phyloP scores from a whole-genome alignment of 2,797 vertebrate species.

The Thripadectes ignobilis region DNA sequence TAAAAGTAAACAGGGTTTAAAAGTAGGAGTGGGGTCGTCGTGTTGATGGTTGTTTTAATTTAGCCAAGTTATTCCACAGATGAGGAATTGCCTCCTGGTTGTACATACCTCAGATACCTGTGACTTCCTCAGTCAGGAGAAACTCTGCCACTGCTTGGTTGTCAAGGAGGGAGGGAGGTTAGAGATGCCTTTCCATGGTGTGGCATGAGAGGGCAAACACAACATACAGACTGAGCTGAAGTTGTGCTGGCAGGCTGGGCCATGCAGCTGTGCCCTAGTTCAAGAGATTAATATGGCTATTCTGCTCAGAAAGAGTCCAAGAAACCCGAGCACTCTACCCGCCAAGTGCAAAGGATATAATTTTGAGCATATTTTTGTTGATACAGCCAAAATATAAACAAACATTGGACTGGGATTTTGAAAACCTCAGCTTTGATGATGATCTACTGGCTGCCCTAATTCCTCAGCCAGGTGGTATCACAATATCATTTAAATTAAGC shows the following conservation, averaged over 20 bases:
- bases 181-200: not conserved
- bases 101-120: not conserved
- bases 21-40: not conserved
- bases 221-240: fast-evolving
- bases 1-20: not conserved
- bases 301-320: not conserved
- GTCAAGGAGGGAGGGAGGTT: not conserved
- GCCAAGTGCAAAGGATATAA: not conserved
- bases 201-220: not conserved
- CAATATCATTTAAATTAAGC: not conserved
- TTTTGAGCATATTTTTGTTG: not conserved
- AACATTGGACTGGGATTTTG: not conserved
- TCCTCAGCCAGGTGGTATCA: not conserved
- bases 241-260: not conserved
- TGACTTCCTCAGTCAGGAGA: not conserved
- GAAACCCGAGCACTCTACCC: not conserved
- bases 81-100: not conserved
- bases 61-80: not conserved
- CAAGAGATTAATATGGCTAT: not conserved
- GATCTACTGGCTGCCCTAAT: not conserved
- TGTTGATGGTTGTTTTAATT: not conserved
- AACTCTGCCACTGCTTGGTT: not conserved
- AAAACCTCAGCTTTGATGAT: not conserved
- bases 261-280: not conserved
- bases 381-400: not conserved